Base-by-base conservation (phyloP, 2,888 invertebrate species). In the Drosophila prolongata region DNA sequence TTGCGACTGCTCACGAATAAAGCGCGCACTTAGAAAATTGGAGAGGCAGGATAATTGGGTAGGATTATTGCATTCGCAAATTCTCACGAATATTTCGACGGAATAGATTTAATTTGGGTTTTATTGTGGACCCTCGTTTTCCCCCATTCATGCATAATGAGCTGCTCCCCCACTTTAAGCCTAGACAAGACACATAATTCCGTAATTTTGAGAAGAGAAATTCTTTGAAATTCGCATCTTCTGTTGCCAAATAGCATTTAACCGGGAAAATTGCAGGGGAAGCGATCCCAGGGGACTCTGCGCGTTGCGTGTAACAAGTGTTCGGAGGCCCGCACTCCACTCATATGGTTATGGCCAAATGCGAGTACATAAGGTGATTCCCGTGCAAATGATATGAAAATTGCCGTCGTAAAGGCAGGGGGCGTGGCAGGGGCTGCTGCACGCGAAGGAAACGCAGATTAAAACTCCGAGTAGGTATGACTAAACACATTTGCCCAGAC, bases 381-480 rank as follows among this genome's bases (percentile, higher is more conserved):
- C 34, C 71, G 65, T 75, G 78, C 77, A 78, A 85, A 79, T 84
- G 65, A 79, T 79, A 81, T 64, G 73, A 76, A 84, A 81, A 80
- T 82, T 82, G 78, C 77, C 67, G 54, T 60, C 55, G 47, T 38
- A 71, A 49, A 38, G 56, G 24, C 11, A 24, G 27, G 35, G 9
- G 35, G 35, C 24, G 37, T 19, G 43, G 34, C 30, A 43, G 44
- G 34, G 43, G 35, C 44, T 14, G 11, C n/a, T 11, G 19, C 47
- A 66, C 50, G 43, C 59, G 27, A 52, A 46, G 27, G 35, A 62
- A 56, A 56, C 43, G 70, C 69, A 77, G 43, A 70, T 66, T 64
- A 65, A 47, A 54, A 47, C 13, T 64, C 44, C 44, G 16, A 16
- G 27, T 40, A 10, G 16, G 40, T 53, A 64, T 35, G 53, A 40